These are phyloP conservation scores for Ceyx erithaca DNA, from an alignment of 2,797 vertebrate genomes.

Conservation along the genomic window DNA sequence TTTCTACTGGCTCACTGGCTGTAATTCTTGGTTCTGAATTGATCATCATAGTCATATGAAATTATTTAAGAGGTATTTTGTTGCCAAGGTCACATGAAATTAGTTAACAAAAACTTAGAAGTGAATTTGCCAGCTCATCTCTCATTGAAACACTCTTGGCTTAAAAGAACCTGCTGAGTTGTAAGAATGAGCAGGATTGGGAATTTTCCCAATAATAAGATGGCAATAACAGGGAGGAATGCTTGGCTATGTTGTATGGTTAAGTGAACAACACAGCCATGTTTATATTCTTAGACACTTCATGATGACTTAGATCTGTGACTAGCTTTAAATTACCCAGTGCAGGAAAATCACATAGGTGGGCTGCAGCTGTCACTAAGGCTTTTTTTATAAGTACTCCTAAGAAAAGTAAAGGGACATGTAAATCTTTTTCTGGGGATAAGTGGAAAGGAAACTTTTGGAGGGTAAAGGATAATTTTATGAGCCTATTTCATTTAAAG, in stretches of 20 bases:
- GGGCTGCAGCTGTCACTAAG: background rate
- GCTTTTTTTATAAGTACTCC: background rate
- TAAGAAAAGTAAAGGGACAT: background rate
- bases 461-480: background rate
- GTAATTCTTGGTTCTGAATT: background rate
- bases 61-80: slow-evolving; percentile 21
- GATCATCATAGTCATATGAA: slow-evolving; percentile 55
- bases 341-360: background rate
- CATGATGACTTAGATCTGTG: background rate
- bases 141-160: slow-evolving; percentile 40
- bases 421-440: background rate
- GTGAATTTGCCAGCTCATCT: slow-evolving; percentile 3
- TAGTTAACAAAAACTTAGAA: slow-evolving; percentile 32
- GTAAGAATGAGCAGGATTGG: slow-evolving; percentile 25
- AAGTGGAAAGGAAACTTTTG: background rate
- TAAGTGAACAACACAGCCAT: slow-evolving; percentile 6
- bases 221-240: slow-evolving; percentile 46
- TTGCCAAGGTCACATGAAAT: slow-evolving; percentile 60
- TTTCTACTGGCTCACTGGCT: slow-evolving; percentile 28
- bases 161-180: slow-evolving; percentile 41
- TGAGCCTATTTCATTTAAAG: background rate
- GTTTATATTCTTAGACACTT: background rate
- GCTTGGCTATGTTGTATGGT: slow-evolving; percentile 5
- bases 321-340: background rate
- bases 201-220: slow-evolving; percentile 40